phyloP scores from a whole-genome alignment of 1,140 invertebrate genomes.

The Steinernema khuongi region DNA sequence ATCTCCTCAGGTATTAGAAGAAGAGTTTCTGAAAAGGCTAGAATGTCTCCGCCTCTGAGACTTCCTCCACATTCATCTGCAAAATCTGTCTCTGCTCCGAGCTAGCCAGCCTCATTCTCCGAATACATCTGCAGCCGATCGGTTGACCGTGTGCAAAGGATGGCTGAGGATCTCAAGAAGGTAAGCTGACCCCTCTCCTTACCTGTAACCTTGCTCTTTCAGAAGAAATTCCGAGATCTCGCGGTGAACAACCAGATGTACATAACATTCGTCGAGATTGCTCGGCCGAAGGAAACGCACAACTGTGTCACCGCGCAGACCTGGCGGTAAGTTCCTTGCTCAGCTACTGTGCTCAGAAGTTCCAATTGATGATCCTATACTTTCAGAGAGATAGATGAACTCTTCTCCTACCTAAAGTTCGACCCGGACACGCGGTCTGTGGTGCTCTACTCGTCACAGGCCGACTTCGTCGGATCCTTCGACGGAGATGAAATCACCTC shows the following conservation, averaged over 20 bases:
- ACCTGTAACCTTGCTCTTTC: neutral
- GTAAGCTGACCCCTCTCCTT: neutral
- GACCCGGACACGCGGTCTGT: neutral
- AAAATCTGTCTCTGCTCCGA: too few species aligned
- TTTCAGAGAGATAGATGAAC: neutral
- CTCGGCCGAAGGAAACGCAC: neutral
- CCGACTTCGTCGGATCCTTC: neutral
- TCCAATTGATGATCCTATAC: neutral
- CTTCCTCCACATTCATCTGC: too few species aligned
- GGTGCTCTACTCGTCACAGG: neutral
- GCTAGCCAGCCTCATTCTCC: too few species aligned
- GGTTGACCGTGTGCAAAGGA: neutral
- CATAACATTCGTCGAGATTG: constrained; percentile 2
- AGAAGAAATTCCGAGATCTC: neutral
- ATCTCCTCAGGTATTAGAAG: too few species aligned
- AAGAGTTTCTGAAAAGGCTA: too few species aligned
- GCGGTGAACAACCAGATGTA: constrained; percentile 2
- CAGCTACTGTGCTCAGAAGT: too few species aligned
- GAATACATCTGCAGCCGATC: too few species aligned
- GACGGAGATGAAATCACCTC: neutral
- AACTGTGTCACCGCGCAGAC: neutral
- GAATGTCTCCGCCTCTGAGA: too few species aligned
- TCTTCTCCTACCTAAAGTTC: neutral
- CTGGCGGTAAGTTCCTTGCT: neutral
- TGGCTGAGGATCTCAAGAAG: neutral